These are phyloP conservation scores for Euleptes europaea DNA, from an alignment of 2,113 vertebrate species.

Conservation along the genomic window DNA sequence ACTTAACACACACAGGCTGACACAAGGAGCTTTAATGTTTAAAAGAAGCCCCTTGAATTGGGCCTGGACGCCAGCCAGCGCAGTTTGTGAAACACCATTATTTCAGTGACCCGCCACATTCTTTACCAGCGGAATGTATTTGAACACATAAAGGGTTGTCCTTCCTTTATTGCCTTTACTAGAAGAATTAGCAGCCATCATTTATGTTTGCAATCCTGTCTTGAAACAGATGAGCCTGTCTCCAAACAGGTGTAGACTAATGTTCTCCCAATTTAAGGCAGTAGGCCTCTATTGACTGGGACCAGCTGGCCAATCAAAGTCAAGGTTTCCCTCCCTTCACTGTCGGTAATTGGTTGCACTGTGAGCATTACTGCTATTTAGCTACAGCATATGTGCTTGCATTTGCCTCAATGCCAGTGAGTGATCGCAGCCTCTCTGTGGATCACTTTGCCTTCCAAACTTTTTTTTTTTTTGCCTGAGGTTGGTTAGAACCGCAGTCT, in stretches of 20 bases:
- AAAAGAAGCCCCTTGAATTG: too few relatives aligned
- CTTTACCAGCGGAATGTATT: background rate
- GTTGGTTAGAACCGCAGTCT: slow-evolving; percentile 15
- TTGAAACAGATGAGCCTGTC: background rate
- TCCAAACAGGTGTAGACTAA: background rate
- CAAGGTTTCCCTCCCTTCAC: background rate
- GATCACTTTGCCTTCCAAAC: slow-evolving; percentile 23
- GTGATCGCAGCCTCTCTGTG: slow-evolving; percentile 1
- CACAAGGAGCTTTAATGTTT: too few relatives aligned
- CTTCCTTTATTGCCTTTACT: background rate
- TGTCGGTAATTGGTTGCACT: background rate
- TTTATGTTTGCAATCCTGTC: background rate
- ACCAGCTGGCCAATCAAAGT: background rate
- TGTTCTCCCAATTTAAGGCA: background rate
- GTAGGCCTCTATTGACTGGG: background rate
- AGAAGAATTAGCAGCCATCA: background rate
- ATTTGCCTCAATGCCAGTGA: slow-evolving; percentile 19
- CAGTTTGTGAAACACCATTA: background rate
- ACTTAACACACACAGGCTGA: too few relatives aligned
- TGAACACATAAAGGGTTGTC: background rate
- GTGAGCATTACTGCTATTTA: slow-evolving; percentile 4
- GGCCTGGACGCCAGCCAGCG: too few relatives aligned
- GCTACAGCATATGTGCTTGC: background rate
- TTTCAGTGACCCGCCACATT: background rate
- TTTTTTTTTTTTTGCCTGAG: background rate